Evolutionary conservation across 2,113 vertebrate genomes (phyloP).

Genomic region (Rhinichthys klamathensis): DNA sequence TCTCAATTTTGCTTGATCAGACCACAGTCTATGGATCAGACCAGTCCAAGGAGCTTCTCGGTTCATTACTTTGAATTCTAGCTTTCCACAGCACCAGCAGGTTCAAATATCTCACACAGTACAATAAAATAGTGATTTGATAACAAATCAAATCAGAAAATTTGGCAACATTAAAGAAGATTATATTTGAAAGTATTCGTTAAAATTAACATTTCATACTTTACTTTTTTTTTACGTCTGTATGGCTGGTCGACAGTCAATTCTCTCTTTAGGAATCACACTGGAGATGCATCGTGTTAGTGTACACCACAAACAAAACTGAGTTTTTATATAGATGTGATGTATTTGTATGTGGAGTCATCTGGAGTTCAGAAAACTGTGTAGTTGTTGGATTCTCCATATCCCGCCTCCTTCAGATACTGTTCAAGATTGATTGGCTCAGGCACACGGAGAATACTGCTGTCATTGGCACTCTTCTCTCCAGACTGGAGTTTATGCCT

Average conservation of each 20-base stretch:
- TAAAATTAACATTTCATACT: neutral
- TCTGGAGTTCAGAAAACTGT: conserved; percentile 71
- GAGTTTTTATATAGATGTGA: neutral
- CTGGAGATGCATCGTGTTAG: neutral
- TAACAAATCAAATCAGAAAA: neutral
- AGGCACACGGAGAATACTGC: conserved; percentile 78
- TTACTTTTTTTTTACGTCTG: neutral
- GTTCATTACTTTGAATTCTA: neutral
- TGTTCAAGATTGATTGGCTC: conserved; percentile 72
- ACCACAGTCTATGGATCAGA: neutral
- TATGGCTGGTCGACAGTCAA: neutral
- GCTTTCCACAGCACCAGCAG: neutral
- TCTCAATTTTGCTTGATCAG: neutral
- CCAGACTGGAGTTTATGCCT: conserved; percentile 72
- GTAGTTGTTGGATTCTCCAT: conserved; percentile 73
- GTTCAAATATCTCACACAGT: neutral
- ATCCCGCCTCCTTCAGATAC: conserved; percentile 78
- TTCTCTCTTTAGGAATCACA: neutral
- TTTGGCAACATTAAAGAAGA: neutral
- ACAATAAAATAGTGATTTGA: neutral
- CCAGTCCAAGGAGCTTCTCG: neutral
- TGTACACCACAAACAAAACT: neutral
- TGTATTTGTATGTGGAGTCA: neutral
- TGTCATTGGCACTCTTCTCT: conserved; percentile 79
- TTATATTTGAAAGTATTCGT: conserved; percentile 9